Evolutionary conservation across 2,113 vertebrate genomes (phyloP).

Genomic region (Thalassarche chlororhynchos): DNA sequence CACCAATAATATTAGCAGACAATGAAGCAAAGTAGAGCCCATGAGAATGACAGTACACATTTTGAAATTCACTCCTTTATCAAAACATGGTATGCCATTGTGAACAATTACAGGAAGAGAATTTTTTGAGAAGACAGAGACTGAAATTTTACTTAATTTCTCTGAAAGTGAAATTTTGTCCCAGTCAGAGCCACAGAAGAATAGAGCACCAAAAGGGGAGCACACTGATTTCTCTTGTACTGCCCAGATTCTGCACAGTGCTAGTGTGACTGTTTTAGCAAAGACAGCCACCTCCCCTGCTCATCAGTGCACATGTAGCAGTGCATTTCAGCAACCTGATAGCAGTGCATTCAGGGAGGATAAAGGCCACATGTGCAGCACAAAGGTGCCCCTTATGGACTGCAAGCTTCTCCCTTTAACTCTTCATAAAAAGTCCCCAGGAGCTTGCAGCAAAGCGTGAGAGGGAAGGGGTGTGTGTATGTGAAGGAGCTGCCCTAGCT

Average conservation of each 20-base stretch:
- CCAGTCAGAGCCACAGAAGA: not conserved
- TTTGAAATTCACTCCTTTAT: not conserved
- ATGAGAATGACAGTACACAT: not conserved
- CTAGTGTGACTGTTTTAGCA: not conserved
- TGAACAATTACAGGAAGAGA: not conserved
- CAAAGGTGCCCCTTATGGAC: not conserved
- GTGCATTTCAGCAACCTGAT: not conserved
- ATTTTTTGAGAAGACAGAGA: not conserved
- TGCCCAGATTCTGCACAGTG: not conserved
- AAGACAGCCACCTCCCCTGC: not conserved
- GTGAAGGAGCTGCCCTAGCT: not conserved
- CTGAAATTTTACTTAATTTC: not conserved
- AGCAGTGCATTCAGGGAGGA: not conserved
- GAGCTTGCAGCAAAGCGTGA: not conserved
- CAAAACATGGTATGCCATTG: rapidly evolving
- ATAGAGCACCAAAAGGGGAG: not conserved
- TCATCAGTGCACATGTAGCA: rapidly evolving
- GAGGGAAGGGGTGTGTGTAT: not conserved
- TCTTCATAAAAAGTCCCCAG: not conserved
- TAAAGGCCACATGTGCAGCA: not conserved
- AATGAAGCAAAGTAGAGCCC: not conserved
- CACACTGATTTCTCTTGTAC: not conserved
- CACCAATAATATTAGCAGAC: not conserved
- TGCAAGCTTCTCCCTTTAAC: not conserved
- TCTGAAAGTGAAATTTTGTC: not conserved